Evolutionary conservation across 2,888 invertebrate species (phyloP).

Genomic region (Lingula anatina): DNA sequence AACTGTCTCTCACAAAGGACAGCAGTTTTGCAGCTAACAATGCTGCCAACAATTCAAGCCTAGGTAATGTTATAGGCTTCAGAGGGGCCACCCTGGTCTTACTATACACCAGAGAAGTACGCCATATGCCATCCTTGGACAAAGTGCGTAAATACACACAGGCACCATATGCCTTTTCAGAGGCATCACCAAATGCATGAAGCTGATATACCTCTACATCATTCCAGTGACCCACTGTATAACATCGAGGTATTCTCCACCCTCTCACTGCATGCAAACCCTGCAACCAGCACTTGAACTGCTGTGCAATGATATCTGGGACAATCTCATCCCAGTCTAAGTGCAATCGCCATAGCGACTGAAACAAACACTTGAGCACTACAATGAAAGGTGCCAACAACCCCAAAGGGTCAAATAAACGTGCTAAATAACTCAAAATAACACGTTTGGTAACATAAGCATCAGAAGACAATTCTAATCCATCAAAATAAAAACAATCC

Average conservation of each 20-base stretch:
- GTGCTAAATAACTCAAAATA: conserved; percentile 13
- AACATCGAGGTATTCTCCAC: not conserved
- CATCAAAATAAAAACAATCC: conserved; percentile 11
- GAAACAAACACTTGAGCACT: conserved; percentile 19
- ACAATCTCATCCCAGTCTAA: conserved; percentile 19
- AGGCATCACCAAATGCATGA: conserved; percentile 21
- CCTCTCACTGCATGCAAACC: not conserved
- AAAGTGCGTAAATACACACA: conserved; percentile 12
- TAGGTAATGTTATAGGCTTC: conserved; percentile 17
- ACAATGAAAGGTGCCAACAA: conserved; percentile 10
- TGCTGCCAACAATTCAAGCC: conserved; percentile 12
- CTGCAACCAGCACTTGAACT: conserved; percentile 2
- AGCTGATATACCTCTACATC: conserved; percentile 1
- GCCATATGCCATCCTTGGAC: not conserved
- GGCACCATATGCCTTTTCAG: conserved; percentile 17
- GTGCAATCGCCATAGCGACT: conserved; percentile 19
- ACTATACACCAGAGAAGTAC: conserved; percentile 4
- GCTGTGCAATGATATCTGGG: not conserved
- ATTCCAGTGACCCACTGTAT: not conserved
- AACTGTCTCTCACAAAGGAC: conserved; percentile 11
- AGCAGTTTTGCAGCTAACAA: conserved; percentile 10
- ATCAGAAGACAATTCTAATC: not conserved
- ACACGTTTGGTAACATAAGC: conserved; percentile 8
- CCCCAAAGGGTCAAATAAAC: conserved; percentile 18
- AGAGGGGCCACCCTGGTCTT: conserved; percentile 21